These are phyloP conservation scores for Rotaria socialis DNA, from an alignment of 2,888 invertebrate genomes.

Conservation along the genomic window DNA sequence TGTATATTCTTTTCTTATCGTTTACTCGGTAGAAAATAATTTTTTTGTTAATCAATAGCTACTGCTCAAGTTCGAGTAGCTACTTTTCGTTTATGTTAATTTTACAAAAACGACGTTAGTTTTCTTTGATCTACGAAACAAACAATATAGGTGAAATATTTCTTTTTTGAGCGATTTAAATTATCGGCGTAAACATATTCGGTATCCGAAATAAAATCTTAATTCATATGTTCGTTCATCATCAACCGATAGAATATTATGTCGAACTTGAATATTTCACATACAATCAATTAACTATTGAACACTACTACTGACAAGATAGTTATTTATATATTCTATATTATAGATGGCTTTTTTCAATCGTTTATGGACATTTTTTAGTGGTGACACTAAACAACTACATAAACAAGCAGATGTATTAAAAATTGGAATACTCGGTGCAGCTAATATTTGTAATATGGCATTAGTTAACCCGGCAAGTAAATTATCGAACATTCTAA, in stretches of 20 bases:
- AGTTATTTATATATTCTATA: background rate
- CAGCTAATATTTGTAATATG: constrained; percentile 19
- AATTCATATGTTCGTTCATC: background rate
- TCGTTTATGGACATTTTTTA: background rate
- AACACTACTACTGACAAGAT: too few species aligned
- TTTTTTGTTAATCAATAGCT: background rate
- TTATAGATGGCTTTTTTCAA: background rate
- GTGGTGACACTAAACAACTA: constrained; percentile 17
- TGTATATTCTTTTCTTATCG: background rate
- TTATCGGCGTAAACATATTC: constrained; percentile 9
- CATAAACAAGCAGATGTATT: constrained; percentile 7
- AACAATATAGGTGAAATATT: background rate
- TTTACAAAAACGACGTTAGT: background rate
- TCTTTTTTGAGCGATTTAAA: background rate
- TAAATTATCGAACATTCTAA: background rate
- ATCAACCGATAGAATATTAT: constrained; percentile 6
- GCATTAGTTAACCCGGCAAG: constrained; percentile 2
- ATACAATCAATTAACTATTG: background rate
- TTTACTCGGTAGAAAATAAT: background rate
- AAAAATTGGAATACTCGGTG: constrained; percentile 2
- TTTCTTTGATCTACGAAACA: background rate
- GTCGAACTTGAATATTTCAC: background rate
- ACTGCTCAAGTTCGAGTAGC: background rate
- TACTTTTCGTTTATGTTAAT: background rate
- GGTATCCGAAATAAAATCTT: background rate